Base-by-base conservation (phyloP, 2,797 vertebrate species). In the Sparus aurata region DNA sequence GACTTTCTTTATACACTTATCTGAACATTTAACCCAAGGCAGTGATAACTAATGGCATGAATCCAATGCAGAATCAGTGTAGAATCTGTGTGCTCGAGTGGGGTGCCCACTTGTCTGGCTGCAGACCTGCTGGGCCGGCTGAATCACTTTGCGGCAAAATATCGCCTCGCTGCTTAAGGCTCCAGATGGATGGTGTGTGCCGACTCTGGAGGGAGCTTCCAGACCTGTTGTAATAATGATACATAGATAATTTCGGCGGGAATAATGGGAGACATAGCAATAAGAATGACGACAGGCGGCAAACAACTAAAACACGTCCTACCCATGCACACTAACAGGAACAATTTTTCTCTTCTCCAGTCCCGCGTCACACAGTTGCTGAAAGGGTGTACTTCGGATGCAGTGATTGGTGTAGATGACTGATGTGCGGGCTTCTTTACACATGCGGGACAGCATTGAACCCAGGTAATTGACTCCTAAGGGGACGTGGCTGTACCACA, bases 381-480 rank as follows among this genome's bases (percentile, higher is more conserved):
- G 43, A 30, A 72, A 71, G 6, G 63, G 60, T 12, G 65, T 77
- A 18, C 45, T 30, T 43, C 54, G 59, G 55, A 81, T 72, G 66
- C 75, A 73, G 75, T 72, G 81, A 49, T 72, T 84, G 25, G 81
- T 83, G 4, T 75, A 66, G 45, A 69, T 59, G 54, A 78, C 27
- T 0, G 74, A 80, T 2, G 73, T 74, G 49, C 49, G 1, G 1
- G 77, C 77, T 77, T 84, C 77, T 66, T 81, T 81, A 9, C 59
- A 78, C 41, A 72, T 83, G 30, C 0, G 68, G 20, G 77, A 12
- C 34, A 75, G 53, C 74, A 78, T 72, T 17, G 54, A 69, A 22
- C 77, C 81, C 50, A 72, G 4, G 62, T 71, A 61, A 50, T 73
- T 81, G 46, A 66, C 68, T 57, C 75, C 71, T 0, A 84, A 45